Percentiles rank a stretch among this genome's conserved stretches.
Evolutionary conservation across 2,113 vertebrate genomes (phyloP).

Genomic region (Anguilla rostrata): DNA sequence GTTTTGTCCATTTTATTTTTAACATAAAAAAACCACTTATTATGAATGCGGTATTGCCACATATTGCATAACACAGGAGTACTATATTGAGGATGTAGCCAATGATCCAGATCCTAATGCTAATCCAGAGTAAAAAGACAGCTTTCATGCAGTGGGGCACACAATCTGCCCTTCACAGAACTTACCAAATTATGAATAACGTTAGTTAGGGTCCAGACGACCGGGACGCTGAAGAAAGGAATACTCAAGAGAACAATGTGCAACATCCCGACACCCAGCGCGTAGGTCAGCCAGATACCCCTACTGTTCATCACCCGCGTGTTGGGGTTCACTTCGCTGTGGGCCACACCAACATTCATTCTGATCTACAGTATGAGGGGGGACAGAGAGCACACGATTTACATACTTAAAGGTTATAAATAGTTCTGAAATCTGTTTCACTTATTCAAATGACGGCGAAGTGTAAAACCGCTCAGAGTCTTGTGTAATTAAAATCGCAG

Average conservation of each 20-base stretch:
- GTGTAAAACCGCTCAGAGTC: not conserved
- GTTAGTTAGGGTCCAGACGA: constrained; percentile 96
- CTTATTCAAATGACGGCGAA: not conserved
- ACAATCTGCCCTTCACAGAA: constrained; percentile 22
- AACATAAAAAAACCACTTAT: no score
- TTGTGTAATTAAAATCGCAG: not conserved
- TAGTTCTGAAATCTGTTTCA: not conserved
- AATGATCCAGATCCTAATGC: no score
- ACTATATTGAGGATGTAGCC: no score
- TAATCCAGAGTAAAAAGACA: not conserved
- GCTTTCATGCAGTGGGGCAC: not conserved
- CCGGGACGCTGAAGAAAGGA: constrained; percentile 93
- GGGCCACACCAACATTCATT: constrained; percentile 98
- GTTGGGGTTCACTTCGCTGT: constrained; percentile 98
- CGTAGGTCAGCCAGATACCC: constrained; percentile 96
- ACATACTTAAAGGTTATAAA: not conserved
- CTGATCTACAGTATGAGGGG: constrained; percentile 60
- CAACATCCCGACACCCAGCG: constrained; percentile 88
- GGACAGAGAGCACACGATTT: not conserved
- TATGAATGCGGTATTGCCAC: no score
- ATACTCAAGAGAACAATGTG: constrained; percentile 97
- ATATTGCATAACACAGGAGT: no score
- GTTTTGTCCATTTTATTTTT: no score
- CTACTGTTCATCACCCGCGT: constrained; percentile 97
- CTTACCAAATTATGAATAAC: constrained; percentile 97